Conservation (phyloP, 2,888 invertebrate species). For the Melieria crassipennis region DNA sequence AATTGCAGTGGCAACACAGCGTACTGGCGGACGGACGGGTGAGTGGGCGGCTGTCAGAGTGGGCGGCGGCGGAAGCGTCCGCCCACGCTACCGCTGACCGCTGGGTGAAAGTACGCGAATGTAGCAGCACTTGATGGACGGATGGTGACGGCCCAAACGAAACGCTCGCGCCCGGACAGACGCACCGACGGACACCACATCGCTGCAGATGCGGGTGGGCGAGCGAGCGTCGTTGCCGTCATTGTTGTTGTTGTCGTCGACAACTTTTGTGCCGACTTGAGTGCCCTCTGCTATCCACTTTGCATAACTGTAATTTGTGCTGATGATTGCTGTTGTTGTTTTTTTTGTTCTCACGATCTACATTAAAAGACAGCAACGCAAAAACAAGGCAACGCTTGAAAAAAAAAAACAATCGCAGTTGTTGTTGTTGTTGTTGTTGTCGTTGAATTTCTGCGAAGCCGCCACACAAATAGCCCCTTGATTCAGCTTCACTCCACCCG, state of each 20-base stretch:
- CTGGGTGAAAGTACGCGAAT: slow-evolving; percentile 21
- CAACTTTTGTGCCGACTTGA: neutral
- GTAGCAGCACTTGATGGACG: neutral
- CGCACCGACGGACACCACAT: too few relatives aligned
- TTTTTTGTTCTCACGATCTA: slow-evolving; percentile 27
- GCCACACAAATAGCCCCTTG: neutral
- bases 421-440: slow-evolving; percentile 20
- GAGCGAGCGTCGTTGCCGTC: neutral
- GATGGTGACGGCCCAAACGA: neutral
- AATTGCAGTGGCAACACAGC: neutral
- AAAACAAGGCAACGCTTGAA: neutral
- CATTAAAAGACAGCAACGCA: neutral
- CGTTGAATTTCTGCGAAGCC: slow-evolving; percentile 3
- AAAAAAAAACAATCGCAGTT: too few relatives aligned
- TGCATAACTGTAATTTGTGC: slow-evolving; percentile 21
- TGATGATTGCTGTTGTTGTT: slow-evolving; percentile 19
- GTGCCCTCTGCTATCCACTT: neutral
- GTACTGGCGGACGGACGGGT: neutral
- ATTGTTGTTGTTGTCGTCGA: neutral
- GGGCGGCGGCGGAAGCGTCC: neutral
- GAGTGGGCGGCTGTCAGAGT: slow-evolving; percentile 2
- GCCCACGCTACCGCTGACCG: too few relatives aligned
- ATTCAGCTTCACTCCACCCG: too few relatives aligned
- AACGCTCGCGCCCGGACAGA: too few relatives aligned
- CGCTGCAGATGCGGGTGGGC: slow-evolving; percentile 1